Conservation (phyloP, 2,888 invertebrate genomes). For the Chalcosyrphus nemorum region DNA sequence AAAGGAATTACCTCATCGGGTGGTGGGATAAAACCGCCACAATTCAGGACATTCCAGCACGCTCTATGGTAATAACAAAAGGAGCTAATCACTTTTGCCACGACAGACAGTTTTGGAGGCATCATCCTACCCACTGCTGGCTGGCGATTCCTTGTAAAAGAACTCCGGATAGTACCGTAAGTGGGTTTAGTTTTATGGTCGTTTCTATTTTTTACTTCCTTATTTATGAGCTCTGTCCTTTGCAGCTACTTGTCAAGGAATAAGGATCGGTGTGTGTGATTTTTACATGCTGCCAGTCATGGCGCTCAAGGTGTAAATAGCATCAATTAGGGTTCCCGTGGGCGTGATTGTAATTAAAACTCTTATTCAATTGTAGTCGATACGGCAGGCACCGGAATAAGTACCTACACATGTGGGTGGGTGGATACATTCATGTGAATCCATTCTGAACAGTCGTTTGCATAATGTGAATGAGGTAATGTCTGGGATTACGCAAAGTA, state of each 20-base stretch:
- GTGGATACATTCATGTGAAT: neutral
- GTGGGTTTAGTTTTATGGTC: neutral
- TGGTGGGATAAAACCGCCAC: neutral
- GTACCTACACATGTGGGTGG: neutral
- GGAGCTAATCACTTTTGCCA: neutral
- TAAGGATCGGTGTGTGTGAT: neutral
- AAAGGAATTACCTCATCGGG: neutral
- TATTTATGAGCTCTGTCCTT: neutral
- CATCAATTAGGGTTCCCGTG: conserved; percentile 7
- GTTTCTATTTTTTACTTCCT: neutral
- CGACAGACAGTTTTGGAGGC: neutral
- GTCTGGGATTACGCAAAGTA: neutral
- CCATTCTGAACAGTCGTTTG: neutral
- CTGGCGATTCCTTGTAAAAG: neutral
- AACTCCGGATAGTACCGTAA: neutral
- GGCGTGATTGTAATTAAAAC: neutral
- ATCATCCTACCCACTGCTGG: too few species aligned
- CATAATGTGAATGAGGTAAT: conserved; percentile 3
- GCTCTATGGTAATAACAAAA: neutral
- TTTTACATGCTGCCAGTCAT: neutral
- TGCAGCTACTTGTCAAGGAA: too few species aligned
- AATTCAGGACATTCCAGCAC: neutral
- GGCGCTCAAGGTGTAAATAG: neutral
- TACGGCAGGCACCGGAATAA: neutral
- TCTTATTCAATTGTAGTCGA: neutral